phyloP scores from a whole-genome alignment of 2,888 invertebrate genomes.

The Carpatolechia fugitivella region DNA sequence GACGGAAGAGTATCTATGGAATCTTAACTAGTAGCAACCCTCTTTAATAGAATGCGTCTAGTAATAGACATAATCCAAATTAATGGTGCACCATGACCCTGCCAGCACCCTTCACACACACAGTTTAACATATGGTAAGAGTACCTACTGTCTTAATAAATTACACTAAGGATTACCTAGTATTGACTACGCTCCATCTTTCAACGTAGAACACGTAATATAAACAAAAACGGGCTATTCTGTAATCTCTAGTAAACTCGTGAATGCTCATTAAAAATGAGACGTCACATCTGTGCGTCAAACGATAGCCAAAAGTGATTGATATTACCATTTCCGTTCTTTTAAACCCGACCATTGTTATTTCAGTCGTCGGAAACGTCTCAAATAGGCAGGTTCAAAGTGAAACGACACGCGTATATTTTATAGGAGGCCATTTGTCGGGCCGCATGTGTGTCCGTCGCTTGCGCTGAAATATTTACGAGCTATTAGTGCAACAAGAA shows the following conservation, averaged over 20 bases:
- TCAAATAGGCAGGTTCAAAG: conserved; percentile 67
- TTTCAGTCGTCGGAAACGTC: conserved; percentile 71
- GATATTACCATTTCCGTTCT: conserved; percentile 59
- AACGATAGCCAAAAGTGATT: conserved; percentile 60
- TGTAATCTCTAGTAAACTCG: background rate
- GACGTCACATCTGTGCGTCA: conserved; percentile 48
- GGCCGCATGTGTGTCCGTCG: conserved; percentile 58
- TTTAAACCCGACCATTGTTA: conserved; percentile 60
- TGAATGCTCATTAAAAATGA: conserved; percentile 27
- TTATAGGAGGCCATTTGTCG: conserved; percentile 72
- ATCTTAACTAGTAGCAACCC: conserved; percentile 14
- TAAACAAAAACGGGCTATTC: background rate
- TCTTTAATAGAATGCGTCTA: conserved; percentile 6
- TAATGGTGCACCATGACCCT: conserved; percentile 15
- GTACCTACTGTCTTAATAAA: conserved; percentile 15
- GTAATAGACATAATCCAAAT: conserved; percentile 19
- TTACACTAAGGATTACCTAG: conserved; percentile 1
- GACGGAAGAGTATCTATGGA: conserved; percentile 9
- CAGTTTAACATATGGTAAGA: conserved; percentile 27
- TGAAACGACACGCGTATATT: conserved; percentile 64
- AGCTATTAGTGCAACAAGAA: conserved; percentile 71
- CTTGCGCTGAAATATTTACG: conserved; percentile 73
- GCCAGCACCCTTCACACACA: conserved; percentile 15
- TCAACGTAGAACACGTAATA: background rate
- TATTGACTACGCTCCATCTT: conserved; percentile 4